Conservation (phyloP, 2,797 vertebrate genomes). For the Phylloscopus collybita region DNA sequence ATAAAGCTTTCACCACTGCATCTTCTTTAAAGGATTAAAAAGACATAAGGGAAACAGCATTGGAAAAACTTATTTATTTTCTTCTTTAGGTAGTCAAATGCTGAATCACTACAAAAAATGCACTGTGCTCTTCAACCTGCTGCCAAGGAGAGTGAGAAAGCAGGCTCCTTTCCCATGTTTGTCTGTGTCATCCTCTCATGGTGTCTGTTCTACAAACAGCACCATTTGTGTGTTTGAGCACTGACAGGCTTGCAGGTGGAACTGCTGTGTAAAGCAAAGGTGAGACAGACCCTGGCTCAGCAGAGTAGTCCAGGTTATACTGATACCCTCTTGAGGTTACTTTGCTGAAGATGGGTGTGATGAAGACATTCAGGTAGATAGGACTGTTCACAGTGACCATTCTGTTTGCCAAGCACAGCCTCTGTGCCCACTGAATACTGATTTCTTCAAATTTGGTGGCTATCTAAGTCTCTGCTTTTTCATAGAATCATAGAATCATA, state of each 20-base stretch:
- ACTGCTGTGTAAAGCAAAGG: background rate
- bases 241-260: background rate
- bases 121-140: background rate
- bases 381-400: background rate
- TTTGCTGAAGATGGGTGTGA: background rate
- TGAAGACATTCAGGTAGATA: background rate
- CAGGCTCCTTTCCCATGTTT: background rate
- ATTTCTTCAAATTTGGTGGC: background rate
- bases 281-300: background rate
- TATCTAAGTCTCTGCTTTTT: background rate
- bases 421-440: background rate
- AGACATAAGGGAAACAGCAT: background rate
- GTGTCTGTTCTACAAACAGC: background rate
- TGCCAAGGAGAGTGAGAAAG: slow-evolving; percentile 23
- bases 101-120: slow-evolving; percentile 6
- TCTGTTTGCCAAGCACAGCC: background rate
- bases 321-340: background rate
- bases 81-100: background rate
- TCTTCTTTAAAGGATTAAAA: background rate
- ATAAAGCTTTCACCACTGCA: background rate
- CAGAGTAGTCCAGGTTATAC: background rate
- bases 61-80: background rate
- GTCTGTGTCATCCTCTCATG: background rate
- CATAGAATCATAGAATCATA: background rate
- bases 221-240: background rate